phyloP scores from a whole-genome alignment of 2,797 vertebrate species.

The Alcedo quadribrachys region DNA sequence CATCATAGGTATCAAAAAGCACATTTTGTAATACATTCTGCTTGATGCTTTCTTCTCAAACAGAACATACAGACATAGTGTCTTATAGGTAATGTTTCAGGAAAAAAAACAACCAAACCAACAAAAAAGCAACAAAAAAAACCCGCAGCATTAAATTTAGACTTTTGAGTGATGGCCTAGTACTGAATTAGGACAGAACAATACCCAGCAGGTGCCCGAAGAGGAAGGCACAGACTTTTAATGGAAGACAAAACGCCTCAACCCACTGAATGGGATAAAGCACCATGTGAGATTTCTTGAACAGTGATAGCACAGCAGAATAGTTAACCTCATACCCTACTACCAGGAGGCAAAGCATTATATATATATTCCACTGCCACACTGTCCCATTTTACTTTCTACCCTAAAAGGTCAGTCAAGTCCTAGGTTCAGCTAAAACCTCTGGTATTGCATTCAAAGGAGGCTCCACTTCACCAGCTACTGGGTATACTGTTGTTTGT shows the following conservation, averaged over 20 bases:
- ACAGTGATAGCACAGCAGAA: background rate
- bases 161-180: background rate
- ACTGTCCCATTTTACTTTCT: background rate
- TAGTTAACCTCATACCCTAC: background rate
- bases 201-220: background rate
- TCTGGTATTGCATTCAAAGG: background rate
- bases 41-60: background rate
- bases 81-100: background rate
- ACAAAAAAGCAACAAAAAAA: background rate
- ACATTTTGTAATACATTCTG: background rate
- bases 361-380: background rate
- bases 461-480: background rate
- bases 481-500: background rate
- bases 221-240: background rate
- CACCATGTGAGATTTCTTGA: background rate
- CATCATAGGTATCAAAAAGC: background rate
- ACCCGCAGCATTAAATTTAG: background rate
- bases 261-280: background rate
- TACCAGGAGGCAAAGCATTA: background rate
- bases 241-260: background rate
- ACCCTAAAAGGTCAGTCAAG: background rate
- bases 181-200: background rate
- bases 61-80: background rate
- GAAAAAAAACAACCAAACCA: no score
- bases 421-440: background rate